These are phyloP conservation scores for Saimiri boliviensis DNA, from an alignment of 2,113 vertebrate species.

Conservation along the genomic window DNA sequence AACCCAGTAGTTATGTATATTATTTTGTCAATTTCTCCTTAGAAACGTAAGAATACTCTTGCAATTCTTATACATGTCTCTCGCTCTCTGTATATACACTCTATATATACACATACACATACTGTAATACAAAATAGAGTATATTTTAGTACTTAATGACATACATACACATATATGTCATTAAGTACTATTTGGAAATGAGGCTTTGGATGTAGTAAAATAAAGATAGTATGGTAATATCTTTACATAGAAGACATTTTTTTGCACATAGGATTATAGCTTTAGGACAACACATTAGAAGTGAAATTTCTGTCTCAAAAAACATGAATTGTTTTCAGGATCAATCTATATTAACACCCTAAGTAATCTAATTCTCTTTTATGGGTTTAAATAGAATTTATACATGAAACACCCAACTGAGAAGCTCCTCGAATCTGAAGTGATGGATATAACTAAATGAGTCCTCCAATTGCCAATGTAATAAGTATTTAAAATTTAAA, in stretches of 20 bases:
- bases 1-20: background rate
- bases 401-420: background rate
- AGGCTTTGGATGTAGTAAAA: background rate
- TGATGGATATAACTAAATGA: background rate
- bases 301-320: background rate
- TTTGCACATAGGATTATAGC: background rate
- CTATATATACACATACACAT: no score
- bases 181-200: background rate
- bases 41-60: background rate
- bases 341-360: background rate
- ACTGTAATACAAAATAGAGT: no score
- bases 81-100: background rate
- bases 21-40: background rate
- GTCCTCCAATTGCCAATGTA: background rate
- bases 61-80: background rate
- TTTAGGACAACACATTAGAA: background rate
- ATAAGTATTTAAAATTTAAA: background rate
- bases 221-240: background rate
- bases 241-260: background rate
- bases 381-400: background rate
- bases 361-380: background rate
- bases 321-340: background rate
- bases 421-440: background rate
- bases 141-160: no score
- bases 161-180: background rate